Percentiles rank a stretch among this genome's conserved stretches.
Conservation (phyloP, 2,888 invertebrate species). For the Hydroisotoma schaefferi region DNA sequence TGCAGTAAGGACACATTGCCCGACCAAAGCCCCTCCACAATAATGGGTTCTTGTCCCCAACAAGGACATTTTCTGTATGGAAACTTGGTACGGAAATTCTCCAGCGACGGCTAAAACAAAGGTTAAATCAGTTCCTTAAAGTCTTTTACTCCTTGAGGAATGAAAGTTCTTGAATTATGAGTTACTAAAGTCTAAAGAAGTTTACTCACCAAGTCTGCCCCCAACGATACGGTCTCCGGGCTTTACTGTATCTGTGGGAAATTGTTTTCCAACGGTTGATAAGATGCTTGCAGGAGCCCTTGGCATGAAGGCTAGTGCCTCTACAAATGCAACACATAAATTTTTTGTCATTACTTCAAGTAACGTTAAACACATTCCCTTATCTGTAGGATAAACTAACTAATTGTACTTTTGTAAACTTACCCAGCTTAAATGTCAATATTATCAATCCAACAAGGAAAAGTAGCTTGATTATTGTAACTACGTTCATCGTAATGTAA, state of each 20-base stretch:
- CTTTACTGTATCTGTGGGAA: constrained; percentile 28
- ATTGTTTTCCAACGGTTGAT: constrained; percentile 20
- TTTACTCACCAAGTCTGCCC: constrained; percentile 25
- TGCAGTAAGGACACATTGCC: constrained; percentile 41
- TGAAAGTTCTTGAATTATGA: constrained; percentile 5
- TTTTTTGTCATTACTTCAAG: background rate
- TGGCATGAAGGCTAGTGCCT: constrained; percentile 25
- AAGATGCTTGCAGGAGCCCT: constrained; percentile 30
- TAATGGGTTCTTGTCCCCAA: constrained; percentile 45
- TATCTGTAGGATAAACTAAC: too few species aligned
- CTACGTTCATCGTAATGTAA: background rate
- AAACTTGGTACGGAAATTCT: constrained; percentile 45
- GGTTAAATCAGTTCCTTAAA: constrained; percentile 3
- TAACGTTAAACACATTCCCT: too few species aligned
- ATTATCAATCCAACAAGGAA: background rate
- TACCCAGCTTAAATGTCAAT: background rate
- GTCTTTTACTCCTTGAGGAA: constrained; percentile 1
- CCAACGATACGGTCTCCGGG: constrained; percentile 46
- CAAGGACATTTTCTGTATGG: constrained; percentile 44
- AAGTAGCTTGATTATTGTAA: background rate
- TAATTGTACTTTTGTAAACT: too few species aligned
- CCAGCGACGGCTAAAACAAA: constrained; percentile 35
- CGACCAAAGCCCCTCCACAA: constrained; percentile 42
- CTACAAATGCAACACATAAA: background rate
- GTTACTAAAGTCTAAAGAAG: background rate